Percentiles rank a stretch among this genome's conserved stretches.
Evolutionary conservation across 2,797 vertebrate species (phyloP).

Genomic region (Urocyon cinereoargenteus): DNA sequence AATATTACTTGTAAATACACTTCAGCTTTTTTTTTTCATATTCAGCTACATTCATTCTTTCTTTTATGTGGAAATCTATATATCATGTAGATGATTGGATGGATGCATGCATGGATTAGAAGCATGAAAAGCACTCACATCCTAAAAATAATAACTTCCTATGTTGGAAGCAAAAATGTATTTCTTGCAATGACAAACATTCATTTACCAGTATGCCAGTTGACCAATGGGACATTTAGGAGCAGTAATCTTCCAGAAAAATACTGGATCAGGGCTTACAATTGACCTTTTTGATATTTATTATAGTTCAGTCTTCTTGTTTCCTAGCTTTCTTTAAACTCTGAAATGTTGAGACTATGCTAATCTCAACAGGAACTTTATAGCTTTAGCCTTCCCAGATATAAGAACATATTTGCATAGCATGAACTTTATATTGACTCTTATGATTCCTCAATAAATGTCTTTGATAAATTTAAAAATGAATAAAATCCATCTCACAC

Average conservation of each 20-base stretch:
- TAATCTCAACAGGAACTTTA: constrained; percentile 78
- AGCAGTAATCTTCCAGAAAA: constrained; percentile 59
- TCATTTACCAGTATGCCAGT: not conserved
- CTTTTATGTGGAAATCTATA: not conserved
- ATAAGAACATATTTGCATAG: constrained; percentile 78
- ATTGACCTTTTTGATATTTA: constrained; percentile 80
- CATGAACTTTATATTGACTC: constrained; percentile 82
- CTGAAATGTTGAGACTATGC: constrained; percentile 62
- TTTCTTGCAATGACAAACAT: not conserved
- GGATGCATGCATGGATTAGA: not conserved
- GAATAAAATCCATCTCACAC: constrained; percentile 54
- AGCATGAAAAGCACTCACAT: not conserved
- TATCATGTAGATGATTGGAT: not conserved
- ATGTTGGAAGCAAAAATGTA: constrained; percentile 9
- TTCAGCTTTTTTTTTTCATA: not conserved
- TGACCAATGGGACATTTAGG: constrained; percentile 39
- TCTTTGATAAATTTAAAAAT: constrained; percentile 72
- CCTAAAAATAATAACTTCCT: not conserved
- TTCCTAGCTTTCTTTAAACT: constrained; percentile 66
- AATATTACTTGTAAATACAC: not conserved
- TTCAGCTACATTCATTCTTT: not conserved
- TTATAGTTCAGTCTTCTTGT: constrained; percentile 35
- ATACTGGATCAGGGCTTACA: constrained; percentile 48
- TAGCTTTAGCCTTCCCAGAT: constrained; percentile 54
- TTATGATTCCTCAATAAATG: constrained; percentile 76